Evolutionary conservation across 2,113 vertebrate genomes (phyloP).

Genomic region (Thamnophis sirtalis): DNA sequence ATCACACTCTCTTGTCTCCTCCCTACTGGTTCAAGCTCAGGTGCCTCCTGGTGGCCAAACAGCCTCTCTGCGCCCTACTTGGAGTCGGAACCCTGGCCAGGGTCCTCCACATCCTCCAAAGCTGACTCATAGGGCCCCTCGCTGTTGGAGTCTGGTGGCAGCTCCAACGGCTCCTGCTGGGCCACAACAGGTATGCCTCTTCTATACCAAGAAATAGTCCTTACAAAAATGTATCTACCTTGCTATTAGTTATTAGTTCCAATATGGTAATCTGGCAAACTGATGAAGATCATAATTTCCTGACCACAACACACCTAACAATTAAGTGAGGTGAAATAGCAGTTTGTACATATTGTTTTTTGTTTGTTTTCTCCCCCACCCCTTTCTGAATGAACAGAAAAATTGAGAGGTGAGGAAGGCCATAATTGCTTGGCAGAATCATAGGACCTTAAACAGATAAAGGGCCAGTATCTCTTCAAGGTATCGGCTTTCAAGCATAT

Average conservation of each 20-base stretch:
- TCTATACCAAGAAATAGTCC: neutral
- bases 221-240: neutral
- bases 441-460: neutral
- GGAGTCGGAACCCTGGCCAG: no score
- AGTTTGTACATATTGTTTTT: neutral
- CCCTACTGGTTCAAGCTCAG: no score
- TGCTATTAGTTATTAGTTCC: neutral
- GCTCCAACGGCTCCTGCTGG: no score
- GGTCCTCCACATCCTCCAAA: no score
- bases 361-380: neutral
- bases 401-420: neutral
- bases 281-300: neutral
- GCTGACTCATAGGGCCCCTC: no score
- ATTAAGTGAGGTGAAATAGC: neutral
- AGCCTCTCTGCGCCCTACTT: no score
- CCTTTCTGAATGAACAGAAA: neutral
- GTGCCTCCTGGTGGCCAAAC: no score
- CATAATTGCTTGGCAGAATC: neutral
- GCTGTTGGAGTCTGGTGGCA: no score
- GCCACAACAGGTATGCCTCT: neutral
- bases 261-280: neutral
- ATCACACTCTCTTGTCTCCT: no score
- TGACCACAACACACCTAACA: neutral
- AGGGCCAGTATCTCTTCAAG: neutral
- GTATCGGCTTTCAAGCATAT: neutral